Base-by-base conservation (phyloP, 2,888 invertebrate species). In the Zhuqinia jingwanae region DNA sequence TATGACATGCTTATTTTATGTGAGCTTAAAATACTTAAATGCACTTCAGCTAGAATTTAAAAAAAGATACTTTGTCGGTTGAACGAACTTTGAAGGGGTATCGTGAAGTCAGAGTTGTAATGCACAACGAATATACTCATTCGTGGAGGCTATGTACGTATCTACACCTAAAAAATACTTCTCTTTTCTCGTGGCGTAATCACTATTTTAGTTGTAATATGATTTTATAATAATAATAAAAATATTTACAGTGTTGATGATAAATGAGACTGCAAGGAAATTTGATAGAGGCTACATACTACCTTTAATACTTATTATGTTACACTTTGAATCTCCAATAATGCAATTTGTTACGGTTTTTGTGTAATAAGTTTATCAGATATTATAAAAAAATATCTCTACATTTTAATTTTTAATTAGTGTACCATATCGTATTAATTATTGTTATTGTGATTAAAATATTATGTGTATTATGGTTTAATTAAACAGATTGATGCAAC, bases 261-360 rank as follows among this genome's bases (percentile, higher is more conserved):
- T 36, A 36, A 17, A 58, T 81, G 81, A 81, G 81, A 81, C 81
- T 81, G 81, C 36, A 81, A 58, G 42, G 81, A 81, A 81, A 73
- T 73, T 73, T 53, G 42, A 81, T 56, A 81, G 81, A 81, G 81
- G 81, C 81, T 81, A 81, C 56, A 79, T 10, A 63, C 47, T 79
- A 58, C 50, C 45, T 76, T 60, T 60, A 11, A 27, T 58, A 36
- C 25, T 42, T 13, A 45, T 30, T 5, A 25, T 20, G 45, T 45
- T 20, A 70, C 8, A 22, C 45, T 17, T 20, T 22, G 30, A 56
- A 75, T 75, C 53, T 53, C 47, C 75, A 75, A 45, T 65, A 65
- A 70, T 70, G 70, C 70, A 70, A 50, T n/a, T 36, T 36, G 36
- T 36, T 36, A 36, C 3, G 36, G 25, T 36, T 63, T 30, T 30